Conservation (phyloP, 2,888 invertebrate genomes). For the Synergus japonicus region DNA sequence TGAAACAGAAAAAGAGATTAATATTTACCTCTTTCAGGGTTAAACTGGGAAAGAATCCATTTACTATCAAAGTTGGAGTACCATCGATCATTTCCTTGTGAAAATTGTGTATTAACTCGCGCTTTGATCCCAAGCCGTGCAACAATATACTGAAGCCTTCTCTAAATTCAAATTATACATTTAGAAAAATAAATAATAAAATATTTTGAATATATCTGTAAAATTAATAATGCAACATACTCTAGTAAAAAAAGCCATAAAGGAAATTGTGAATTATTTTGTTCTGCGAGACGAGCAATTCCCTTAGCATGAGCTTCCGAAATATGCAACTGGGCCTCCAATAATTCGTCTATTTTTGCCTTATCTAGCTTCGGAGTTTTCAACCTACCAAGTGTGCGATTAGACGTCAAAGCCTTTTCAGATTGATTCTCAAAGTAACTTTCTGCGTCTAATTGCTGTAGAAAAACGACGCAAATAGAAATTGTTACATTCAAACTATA, state of each 20-base stretch:
- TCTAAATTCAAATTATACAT: constrained; percentile 78
- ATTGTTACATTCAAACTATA: background rate
- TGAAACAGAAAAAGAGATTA: background rate
- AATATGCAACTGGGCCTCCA: constrained; percentile 78
- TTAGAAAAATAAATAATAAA: background rate
- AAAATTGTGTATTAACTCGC: constrained; percentile 87
- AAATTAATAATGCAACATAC: constrained; percentile 64
- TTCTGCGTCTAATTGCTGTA: constrained; percentile 68
- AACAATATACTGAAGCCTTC: constrained; percentile 92
- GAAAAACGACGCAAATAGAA: constrained; percentile 27
- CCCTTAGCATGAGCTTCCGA: constrained; percentile 81
- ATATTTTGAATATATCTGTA: background rate
- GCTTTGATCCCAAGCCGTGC: constrained; percentile 95
- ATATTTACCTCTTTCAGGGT: constrained; percentile 85
- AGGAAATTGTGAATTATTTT: constrained; percentile 78
- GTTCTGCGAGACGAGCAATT: constrained; percentile 79
- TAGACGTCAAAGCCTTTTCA: constrained; percentile 82
- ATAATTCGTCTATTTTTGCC: constrained; percentile 81
- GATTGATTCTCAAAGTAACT: constrained; percentile 75
- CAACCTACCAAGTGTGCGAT: constrained; percentile 87
- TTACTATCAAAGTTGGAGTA: constrained; percentile 88
- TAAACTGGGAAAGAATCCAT: constrained; percentile 95
- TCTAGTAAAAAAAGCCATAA: constrained; percentile 84
- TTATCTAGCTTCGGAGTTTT: constrained; percentile 86
- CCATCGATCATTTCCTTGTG: constrained; percentile 81